phyloP scores from a whole-genome alignment of 2,888 invertebrate species.

The Caenorhabditis macrosperma region DNA sequence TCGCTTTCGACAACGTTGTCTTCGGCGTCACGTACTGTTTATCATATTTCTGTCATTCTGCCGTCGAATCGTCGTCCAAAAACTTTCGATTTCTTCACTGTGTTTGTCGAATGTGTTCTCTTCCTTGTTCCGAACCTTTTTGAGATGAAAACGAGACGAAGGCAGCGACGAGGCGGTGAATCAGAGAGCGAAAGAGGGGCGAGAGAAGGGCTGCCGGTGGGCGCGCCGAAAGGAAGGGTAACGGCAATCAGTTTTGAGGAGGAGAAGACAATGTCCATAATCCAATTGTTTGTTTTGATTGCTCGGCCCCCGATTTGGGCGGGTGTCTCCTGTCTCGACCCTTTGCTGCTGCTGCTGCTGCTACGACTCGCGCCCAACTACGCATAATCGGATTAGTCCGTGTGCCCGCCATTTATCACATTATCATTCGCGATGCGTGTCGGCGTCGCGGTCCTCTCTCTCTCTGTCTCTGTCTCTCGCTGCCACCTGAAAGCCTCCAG shows the following conservation, averaged over 20 bases:
- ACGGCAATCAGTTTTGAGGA: conserved; percentile 10
- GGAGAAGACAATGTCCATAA: conserved; percentile 9
- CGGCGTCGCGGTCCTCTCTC: conserved; percentile 35
- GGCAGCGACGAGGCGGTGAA: neutral
- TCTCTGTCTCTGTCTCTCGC: neutral
- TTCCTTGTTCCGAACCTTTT: conserved; percentile 14
- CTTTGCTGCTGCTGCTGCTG: conserved; percentile 7
- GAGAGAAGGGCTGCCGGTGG: neutral
- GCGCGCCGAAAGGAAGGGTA: neutral
- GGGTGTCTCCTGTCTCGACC: conserved; percentile 1
- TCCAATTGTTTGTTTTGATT: conserved; percentile 44
- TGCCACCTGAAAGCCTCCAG: conserved; percentile 31
- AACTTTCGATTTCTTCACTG: conserved; percentile 7
- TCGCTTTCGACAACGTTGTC: neutral
- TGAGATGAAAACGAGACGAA: neutral
- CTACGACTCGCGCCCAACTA: conserved; percentile 19
- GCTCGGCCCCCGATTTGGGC: conserved; percentile 5
- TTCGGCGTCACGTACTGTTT: conserved; percentile 29
- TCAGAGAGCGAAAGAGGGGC: neutral
- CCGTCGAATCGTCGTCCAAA: conserved; percentile 4
- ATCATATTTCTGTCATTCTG: conserved; percentile 38
- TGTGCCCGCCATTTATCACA: conserved; percentile 41
- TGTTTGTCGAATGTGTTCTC: conserved; percentile 15
- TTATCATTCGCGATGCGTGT: conserved; percentile 49
- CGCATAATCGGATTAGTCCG: conserved; percentile 33